phyloP scores from a whole-genome alignment of 2,888 invertebrate genomes.

The Aphelenchoides bicaudatus region DNA sequence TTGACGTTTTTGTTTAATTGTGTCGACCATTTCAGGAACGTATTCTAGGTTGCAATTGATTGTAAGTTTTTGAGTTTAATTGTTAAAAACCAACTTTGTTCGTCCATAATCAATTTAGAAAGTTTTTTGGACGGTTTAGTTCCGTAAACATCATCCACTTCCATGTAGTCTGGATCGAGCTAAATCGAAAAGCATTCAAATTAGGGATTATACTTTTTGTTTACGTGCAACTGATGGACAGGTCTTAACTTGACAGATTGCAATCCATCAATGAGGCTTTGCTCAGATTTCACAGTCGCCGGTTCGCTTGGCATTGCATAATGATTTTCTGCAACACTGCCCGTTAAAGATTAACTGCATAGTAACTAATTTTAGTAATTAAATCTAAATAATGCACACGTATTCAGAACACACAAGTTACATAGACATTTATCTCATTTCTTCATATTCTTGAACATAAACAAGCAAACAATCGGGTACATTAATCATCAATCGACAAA shows the following conservation, averaged over 20 bases:
- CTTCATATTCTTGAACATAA: too few species aligned
- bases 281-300: slow-evolving; percentile 8
- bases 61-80: slow-evolving; percentile 11
- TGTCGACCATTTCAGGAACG: slow-evolving; percentile 33
- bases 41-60: slow-evolving; percentile 14
- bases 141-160: slow-evolving; percentile 1
- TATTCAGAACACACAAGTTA: too few species aligned
- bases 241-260: slow-evolving; percentile 19
- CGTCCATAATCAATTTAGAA: slow-evolving; percentile 18
- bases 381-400: too few species aligned
- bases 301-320: slow-evolving; percentile 10
- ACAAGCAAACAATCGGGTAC: too few species aligned
- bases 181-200: neutral
- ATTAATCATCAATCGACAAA: too few species aligned
- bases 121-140: slow-evolving; percentile 17
- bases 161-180: neutral
- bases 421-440: too few species aligned
- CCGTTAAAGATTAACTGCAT: too few species aligned
- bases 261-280: slow-evolving; percentile 10
- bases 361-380: too few species aligned
- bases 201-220: neutral
- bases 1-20: slow-evolving; percentile 28
- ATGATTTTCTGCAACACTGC: neutral
- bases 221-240: neutral
- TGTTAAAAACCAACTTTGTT: slow-evolving; percentile 15